Conservation (phyloP, 1,140 invertebrate genomes). For the Diorhabda sublineata region DNA sequence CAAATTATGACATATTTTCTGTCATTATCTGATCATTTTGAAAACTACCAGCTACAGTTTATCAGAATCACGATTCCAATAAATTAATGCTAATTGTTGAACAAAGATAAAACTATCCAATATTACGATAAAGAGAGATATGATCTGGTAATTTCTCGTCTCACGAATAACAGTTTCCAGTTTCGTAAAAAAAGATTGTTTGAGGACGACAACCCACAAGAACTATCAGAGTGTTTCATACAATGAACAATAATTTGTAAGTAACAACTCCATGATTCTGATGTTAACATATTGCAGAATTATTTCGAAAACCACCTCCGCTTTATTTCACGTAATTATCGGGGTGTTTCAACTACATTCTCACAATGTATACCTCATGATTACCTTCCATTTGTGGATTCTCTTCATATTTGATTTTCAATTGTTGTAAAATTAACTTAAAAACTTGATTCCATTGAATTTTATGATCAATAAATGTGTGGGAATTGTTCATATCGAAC, state of each 20-base stretch:
- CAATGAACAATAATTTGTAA: background rate
- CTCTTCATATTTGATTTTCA: no score
- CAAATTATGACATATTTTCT: no score
- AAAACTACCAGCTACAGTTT: no score
- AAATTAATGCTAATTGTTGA: background rate
- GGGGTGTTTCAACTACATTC: background rate
- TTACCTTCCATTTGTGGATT: no score
- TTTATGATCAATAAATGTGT: no score
- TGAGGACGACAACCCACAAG: background rate
- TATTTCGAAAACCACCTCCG: conserved; percentile 2
- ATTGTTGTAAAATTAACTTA: no score
- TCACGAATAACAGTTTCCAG: conserved; percentile 1
- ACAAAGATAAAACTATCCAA: background rate
- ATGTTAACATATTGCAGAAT: background rate
- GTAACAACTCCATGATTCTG: background rate
- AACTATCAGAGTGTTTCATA: background rate
- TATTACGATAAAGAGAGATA: conserved; percentile 1
- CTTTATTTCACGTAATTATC: background rate
- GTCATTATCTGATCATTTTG: no score
- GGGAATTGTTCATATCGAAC: no score
- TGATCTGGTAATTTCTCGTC: background rate
- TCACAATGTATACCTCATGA: background rate
- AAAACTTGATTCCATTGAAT: no score
- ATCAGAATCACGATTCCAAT: background rate
- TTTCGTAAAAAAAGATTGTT: background rate